Evolutionary conservation across 2,888 invertebrate species (phyloP).

Genomic region (Ephialtes manifestator): DNA sequence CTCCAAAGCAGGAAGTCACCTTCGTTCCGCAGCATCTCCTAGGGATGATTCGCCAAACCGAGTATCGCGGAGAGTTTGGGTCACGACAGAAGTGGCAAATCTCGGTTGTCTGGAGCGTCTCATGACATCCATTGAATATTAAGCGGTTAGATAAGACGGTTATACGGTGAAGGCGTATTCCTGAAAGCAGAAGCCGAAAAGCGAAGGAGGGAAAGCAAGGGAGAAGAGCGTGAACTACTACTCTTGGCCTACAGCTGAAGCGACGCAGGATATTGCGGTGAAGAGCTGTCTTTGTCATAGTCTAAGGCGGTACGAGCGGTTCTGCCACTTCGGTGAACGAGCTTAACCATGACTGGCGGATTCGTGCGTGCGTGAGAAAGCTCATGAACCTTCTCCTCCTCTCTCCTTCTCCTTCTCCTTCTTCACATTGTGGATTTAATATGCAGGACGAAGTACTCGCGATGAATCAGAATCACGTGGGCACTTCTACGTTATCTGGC

Average conservation of each 20-base stretch:
- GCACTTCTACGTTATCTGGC: constrained; percentile 17
- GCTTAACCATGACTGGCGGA: constrained; percentile 8
- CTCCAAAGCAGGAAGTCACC: not conserved
- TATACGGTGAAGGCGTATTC: constrained; percentile 5
- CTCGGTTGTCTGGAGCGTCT: constrained; percentile 39
- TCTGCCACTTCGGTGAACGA: constrained; percentile 17
- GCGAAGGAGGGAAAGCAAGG: constrained; percentile 13
- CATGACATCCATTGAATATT: constrained; percentile 57
- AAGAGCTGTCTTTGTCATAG: constrained; percentile 42
- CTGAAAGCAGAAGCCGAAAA: not conserved
- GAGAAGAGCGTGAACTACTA: not conserved
- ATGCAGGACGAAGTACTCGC: constrained; percentile 27
- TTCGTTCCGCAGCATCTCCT: constrained; percentile 38
- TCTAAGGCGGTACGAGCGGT: constrained; percentile 18
- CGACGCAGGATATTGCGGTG: constrained; percentile 20
- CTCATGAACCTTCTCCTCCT: not conserved
- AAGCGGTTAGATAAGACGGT: constrained; percentile 51
- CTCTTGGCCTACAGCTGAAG: constrained; percentile 13
- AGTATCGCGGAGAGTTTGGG: constrained; percentile 35
- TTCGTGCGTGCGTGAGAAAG: constrained; percentile 37
- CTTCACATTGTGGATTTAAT: constrained; percentile 23
- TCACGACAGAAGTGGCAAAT: constrained; percentile 40
- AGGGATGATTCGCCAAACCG: too few relatives aligned
- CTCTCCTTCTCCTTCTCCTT: not conserved
- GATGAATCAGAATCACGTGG: constrained; percentile 45